A percentile compares a stretch with the other conserved stretches of the same genome.
These are phyloP conservation scores for honey bee (Apis mellifera) DNA, from an alignment of 1,140 invertebrate genomes.

Conservation along the genomic window Amel_HAv3.1 CM009937.2:463501-464000, in stretches of 20 bases:
- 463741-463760: neutral
- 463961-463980: neutral
- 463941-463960: neutral
- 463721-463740: neutral
- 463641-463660: too few relatives aligned
- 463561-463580: neutral
- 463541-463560: neutral
- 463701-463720: neutral
- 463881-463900: too few relatives aligned
- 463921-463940: neutral
- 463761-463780: neutral
- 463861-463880: neutral
- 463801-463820: neutral
- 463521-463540: constrained; percentile 26
- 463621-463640: too few relatives aligned
- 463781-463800: neutral
- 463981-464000: neutral
- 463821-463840: neutral
- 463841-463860: neutral
- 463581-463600: neutral
- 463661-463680: neutral
- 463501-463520: constrained; percentile 45
- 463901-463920: too few relatives aligned
- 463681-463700: neutral
- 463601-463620: neutral